Base-by-base conservation (phyloP, 2,797 vertebrate species). In the Mico argentatus region DNA sequence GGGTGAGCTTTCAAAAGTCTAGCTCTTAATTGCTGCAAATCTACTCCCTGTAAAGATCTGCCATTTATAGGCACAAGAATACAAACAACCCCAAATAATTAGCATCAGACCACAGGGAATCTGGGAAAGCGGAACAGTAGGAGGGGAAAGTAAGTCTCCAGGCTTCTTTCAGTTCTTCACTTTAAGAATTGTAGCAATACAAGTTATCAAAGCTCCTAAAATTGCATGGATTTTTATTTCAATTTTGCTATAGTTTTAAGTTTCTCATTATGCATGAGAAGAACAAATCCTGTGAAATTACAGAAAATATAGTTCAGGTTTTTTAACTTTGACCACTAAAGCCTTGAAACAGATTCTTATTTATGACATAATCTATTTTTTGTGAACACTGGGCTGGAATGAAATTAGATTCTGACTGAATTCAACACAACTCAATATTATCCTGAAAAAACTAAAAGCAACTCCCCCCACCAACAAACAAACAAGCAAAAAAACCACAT, bases 11-110 rank as follows among this genome's bases (percentile, higher is more conserved):
- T 97, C 87, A 96, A 96, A 97, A 67, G 73, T 90, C 91, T 95
- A 83, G 72, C 91, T 64, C 81, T 97, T 98, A 97, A 97, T 98
- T 96, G 95, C 87, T 97, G 52, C 90, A 94, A 97, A 96, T 97
- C 92, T 95, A 96, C 97, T 97, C 95, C 94, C 97, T 92, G 96
- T 92, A 97, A 97, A 94, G 95, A 95, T 90, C 30, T 97, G 88
- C 97, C 95, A 92, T 97, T 98, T 97, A 94, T 95, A 95, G 92
- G 46, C 70, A 94, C 81, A 75, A 67, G 61, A 92, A 96, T 84
- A 96, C 88, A 96, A 97, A 97, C 91, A 96, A 92, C 48, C 22
- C 39, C 64, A 55, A 96, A 92, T 93, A 97, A 97, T 98, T 94
- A 97, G 82, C 85, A 67, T 83, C 50, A 95, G 81, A 91, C 93